Conservation (phyloP, 2,888 invertebrate species). For the Catotricha subobsoleta region DNA sequence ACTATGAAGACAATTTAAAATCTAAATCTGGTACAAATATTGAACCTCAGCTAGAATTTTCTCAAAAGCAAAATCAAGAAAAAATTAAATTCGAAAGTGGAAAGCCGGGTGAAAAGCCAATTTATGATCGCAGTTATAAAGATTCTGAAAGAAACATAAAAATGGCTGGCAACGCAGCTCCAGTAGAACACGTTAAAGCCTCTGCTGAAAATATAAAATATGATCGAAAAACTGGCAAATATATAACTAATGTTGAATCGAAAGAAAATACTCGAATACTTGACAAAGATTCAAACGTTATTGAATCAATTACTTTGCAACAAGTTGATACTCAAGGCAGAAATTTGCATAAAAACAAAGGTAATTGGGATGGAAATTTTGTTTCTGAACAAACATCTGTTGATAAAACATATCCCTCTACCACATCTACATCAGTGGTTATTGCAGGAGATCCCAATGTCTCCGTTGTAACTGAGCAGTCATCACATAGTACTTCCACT, state of each 20-base stretch:
- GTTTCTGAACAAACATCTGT: too few relatives aligned
- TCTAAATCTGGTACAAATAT: conserved; percentile 38
- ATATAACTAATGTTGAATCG: conserved; percentile 10
- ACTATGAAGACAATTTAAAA: conserved; percentile 34
- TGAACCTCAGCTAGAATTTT: conserved; percentile 36
- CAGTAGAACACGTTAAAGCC: conserved; percentile 15
- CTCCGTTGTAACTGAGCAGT: background rate
- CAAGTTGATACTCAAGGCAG: too few relatives aligned
- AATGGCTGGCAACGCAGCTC: conserved; percentile 14
- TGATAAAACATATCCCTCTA: too few relatives aligned
- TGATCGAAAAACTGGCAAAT: conserved; percentile 10
- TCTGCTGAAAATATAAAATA: conserved; percentile 8
- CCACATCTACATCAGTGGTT: conserved; percentile 28
- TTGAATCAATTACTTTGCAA: too few relatives aligned
- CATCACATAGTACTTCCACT: background rate
- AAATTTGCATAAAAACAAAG: too few relatives aligned
- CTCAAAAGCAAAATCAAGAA: conserved; percentile 35
- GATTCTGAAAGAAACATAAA: conserved; percentile 28
- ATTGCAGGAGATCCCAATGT: conserved; percentile 11
- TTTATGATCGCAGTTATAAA: conserved; percentile 31
- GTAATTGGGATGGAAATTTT: too few relatives aligned
- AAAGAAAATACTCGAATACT: conserved; percentile 10
- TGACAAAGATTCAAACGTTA: background rate
- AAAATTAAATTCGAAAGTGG: conserved; percentile 38
- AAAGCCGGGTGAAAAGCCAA: conserved; percentile 32